Evolutionary conservation across 2,113 vertebrate genomes (phyloP), one percentile per base, ranked within the genome.

Genomic region (Myiopsitta monachus): DNA sequence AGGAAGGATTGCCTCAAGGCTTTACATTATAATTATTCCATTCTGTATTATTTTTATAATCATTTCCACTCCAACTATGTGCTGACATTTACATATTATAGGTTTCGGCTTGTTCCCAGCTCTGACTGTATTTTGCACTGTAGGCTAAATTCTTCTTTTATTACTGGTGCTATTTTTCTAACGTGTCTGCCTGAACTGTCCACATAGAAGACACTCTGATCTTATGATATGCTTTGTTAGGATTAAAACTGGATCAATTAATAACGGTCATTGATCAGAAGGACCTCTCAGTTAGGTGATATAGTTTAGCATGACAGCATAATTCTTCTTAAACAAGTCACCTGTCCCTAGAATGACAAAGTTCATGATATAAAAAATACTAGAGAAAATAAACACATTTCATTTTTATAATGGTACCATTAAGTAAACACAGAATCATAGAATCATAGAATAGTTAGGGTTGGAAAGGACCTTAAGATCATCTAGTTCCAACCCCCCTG

Each of bases 61-160:
- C 82, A 83, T 88, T 96, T 94, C 83, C 86, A 94, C 73, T 77
- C 63, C 91, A 92, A 28, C 39, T 87, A 91, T 89, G 77, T 91
- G 78, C 85, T 95, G 75, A 92, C 90, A 61, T 94, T 87, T 90
- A 77, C 68, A 94, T 83, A 86, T 88, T 51, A 78, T 87, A 89
- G 80, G 95, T 96, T 97, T 93, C 87, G 95, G 78, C 85, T 94
- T 66, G 68, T 93, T 94, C 95, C 44, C 82, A 96, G 92, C 44
- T 91, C 86, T 90, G 86, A 86, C 36, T 82, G 7, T 47, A 73
- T 88, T 96, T 96, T 87, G 92, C 83, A 94, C 78, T 81, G 83
- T 64, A 94, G 91, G 80, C 86, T 96, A 92, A 96, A 88, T 92
- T 94, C 70, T 75, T 94, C 73, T 96, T 51, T 93, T 91, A 93